Evolutionary conservation across 2,797 vertebrate species (phyloP).

Genomic region (Melanotaenia boesemani): DNA sequence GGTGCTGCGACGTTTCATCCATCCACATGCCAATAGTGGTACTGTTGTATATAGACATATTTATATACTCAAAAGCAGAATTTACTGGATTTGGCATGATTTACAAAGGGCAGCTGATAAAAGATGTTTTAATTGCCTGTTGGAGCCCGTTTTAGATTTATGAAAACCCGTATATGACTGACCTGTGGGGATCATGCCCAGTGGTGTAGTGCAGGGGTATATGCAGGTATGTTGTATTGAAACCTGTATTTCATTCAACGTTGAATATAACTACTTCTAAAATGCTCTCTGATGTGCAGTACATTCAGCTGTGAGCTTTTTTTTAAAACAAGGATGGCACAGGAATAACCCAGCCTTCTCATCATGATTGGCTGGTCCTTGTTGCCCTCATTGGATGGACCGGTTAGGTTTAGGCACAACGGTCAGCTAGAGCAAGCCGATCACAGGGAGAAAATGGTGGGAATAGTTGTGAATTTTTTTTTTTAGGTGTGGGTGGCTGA

Average conservation of each 20-base stretch:
- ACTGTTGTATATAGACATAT: not conserved
- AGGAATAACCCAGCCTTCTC: too few species aligned
- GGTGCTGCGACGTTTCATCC: slow-evolving; percentile 71
- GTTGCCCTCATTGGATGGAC: not conserved
- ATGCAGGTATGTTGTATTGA: not conserved
- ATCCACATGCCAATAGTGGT: slow-evolving; percentile 76
- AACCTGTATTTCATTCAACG: not conserved
- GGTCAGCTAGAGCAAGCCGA: not conserved
- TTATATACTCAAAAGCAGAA: slow-evolving; percentile 39
- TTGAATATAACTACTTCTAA: not conserved
- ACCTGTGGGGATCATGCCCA: slow-evolving; percentile 30
- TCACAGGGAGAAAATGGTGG: not conserved
- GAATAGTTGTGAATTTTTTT: not conserved
- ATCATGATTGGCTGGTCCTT: not conserved
- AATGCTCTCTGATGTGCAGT: slow-evolving; percentile 1
- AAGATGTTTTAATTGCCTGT: slow-evolving; percentile 34
- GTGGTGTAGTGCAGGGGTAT: slow-evolving; percentile 3
- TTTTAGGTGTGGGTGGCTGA: not conserved
- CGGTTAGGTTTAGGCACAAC: slow-evolving; percentile 4
- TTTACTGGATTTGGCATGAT: slow-evolving; percentile 56
- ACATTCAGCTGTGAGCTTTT: not conserved
- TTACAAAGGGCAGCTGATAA: slow-evolving; percentile 37
- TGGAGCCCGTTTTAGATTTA: slow-evolving; percentile 2
- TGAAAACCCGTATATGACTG: slow-evolving; percentile 58
- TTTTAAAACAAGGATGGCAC: not conserved